Conservation (phyloP, 1,140 invertebrate genomes). For the Augochlora pura region DNA sequence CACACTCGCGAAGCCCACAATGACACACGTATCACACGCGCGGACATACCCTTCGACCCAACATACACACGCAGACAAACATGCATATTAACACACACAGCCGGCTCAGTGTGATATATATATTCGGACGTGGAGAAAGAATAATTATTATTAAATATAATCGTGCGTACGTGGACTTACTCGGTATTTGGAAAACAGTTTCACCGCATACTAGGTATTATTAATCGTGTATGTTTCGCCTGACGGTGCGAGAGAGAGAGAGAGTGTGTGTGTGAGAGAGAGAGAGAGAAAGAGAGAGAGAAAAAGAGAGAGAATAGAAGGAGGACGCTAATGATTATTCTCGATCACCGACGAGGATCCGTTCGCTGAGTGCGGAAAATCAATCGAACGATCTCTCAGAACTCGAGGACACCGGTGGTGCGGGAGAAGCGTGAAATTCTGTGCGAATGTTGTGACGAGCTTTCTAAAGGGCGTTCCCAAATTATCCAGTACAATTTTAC, state of each 20-base stretch:
- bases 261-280: too few relatives aligned
- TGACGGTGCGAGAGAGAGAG: too few relatives aligned
- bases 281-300: too few relatives aligned
- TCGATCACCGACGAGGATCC: neutral
- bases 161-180: conserved; percentile 58
- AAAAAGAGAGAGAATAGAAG: too few relatives aligned
- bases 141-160: conserved; percentile 38
- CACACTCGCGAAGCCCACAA: conserved; percentile 24
- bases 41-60: too few relatives aligned
- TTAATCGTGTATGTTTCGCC: conserved; percentile 35
- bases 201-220: conserved; percentile 61
- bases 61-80: too few relatives aligned
- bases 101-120: conserved; percentile 68
- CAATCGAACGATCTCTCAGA: too few relatives aligned
- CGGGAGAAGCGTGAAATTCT: too few relatives aligned
- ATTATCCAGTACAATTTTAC: neutral
- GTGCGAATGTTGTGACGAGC: too few relatives aligned
- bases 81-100: conserved; percentile 43
- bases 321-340: neutral
- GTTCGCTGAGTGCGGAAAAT: conserved; percentile 54
- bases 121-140: conserved; percentile 55
- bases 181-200: conserved; percentile 55
- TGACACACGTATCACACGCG: neutral
- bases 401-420: too few relatives aligned
- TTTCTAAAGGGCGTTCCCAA: too few relatives aligned